Base-by-base conservation (phyloP, 2,113 vertebrate species). In the Pleuronectes platessa region DNA sequence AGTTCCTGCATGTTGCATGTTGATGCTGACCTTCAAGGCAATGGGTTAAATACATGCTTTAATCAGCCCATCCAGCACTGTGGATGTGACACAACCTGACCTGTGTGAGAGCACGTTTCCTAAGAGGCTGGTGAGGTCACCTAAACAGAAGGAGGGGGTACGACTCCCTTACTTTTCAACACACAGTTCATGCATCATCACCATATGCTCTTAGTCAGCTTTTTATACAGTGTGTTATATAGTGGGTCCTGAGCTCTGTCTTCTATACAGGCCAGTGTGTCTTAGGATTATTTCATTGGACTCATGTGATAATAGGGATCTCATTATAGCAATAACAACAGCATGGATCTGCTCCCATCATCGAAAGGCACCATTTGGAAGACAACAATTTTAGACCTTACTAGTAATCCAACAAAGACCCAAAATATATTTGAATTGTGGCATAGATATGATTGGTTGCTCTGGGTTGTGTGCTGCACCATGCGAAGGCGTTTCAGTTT, bases 121-220 rank as follows among this genome's bases (percentile, higher is more conserved):
- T 5, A 51, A 17, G 45, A n/a, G 45, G n/a, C 4, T 20, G 2
- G 27, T 26, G 62, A 40, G 51, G 74, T 62, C 9, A 24, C 55
- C 35, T 11, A 17, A 74, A 59, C 45, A 21, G 58, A 82, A 49
- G 26, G 8, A 5, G 35, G 14, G 14, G 40, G 5, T 21, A 3
- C 10, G 58, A 76, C 75, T 61, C n/a, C 12, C 63, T 31, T 7
- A 7, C 31, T 71, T 63, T 45, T 51, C n/a, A 51, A 31, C 54
- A 61, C 45, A 61, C 40, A 0, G 15, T 13, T 68, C 27, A 51
- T 35, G 51, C 2, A 31, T 31, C 31, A 31, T 31, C 31, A 31
- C 31, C 31, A 20, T 17, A 14, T 23, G 55, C 65, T 42, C 72
- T 40, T 1, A 58, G 61, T 78, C 42, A n/a, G 18, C 37, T 40